Evolutionary conservation across 2,113 vertebrate species (phyloP).

Genomic region (Mola mola): DNA sequence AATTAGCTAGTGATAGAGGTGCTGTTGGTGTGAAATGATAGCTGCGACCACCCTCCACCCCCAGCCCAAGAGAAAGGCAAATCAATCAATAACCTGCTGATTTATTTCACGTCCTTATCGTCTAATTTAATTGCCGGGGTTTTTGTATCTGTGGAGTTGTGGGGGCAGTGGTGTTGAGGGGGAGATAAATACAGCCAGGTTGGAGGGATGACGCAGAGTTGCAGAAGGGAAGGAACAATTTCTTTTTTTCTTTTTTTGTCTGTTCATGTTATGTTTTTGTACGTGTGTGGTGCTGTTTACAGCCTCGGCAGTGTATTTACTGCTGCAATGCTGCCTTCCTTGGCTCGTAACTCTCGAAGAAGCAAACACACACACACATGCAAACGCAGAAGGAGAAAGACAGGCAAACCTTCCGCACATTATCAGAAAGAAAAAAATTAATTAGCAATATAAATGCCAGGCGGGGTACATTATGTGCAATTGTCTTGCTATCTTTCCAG

Average conservation of each 20-base stretch:
- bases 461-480: conserved; percentile 92
- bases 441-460: conserved; percentile 99
- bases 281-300: conserved; percentile 30
- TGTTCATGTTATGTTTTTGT: conserved; percentile 32
- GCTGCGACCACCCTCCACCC: conserved; percentile 27
- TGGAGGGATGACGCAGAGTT: conserved; percentile 30
- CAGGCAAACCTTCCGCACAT: conserved; percentile 86
- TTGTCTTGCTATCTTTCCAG: conserved; percentile 99
- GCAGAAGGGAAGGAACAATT: conserved; percentile 72
- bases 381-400: conserved; percentile 11
- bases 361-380: conserved; percentile 41
- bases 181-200: conserved; percentile 43
- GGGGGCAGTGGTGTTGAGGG: conserved; percentile 31
- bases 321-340: conserved; percentile 55
- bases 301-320: conserved; percentile 40
- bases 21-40: conserved; percentile 67
- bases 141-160: conserved; percentile 61
- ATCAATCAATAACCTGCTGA: conserved; percentile 77
- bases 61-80: conserved; percentile 64
- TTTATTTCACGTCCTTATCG: conserved; percentile 77
- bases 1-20: conserved; percentile 75
- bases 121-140: conserved; percentile 73
- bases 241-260: conserved; percentile 53
- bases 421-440: conserved; percentile 90
- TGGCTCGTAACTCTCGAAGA: conserved; percentile 16